phyloP scores from a whole-genome alignment of 2,888 invertebrate species.

The Tridacna gigas region DNA sequence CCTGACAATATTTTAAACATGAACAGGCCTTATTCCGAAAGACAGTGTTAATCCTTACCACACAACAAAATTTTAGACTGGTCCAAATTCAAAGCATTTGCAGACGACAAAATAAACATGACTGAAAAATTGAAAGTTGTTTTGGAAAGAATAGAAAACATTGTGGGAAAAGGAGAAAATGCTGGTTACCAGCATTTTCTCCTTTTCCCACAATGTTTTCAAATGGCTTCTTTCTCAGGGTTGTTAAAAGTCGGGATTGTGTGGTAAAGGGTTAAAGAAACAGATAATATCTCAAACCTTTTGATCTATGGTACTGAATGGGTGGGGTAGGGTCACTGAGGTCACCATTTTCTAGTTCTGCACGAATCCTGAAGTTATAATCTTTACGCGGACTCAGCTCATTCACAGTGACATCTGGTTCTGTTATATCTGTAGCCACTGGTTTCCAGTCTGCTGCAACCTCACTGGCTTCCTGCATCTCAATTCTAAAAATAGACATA shows the following conservation, averaged over 20 bases:
- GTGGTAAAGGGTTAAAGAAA: background rate
- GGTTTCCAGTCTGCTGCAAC: conserved; percentile 72
- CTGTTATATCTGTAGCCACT: conserved; percentile 71
- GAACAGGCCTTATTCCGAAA: no score
- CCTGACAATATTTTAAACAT: no score
- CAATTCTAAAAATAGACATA: conserved; percentile 55
- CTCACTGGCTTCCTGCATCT: conserved; percentile 70
- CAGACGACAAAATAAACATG: no score
- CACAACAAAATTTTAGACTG: background rate
- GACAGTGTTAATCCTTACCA: no score
- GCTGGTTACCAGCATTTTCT: background rate
- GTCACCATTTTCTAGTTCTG: conserved; percentile 93
- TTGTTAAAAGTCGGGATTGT: background rate
- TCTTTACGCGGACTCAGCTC: conserved; percentile 94
- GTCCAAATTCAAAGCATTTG: background rate
- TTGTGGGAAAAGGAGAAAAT: background rate
- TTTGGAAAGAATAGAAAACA: background rate
- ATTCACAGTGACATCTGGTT: conserved; percentile 73
- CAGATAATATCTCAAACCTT: conserved; percentile 52
- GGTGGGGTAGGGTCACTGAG: conserved; percentile 98
- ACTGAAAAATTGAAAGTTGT: background rate
- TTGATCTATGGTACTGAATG: conserved; percentile 74
- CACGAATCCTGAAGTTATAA: conserved; percentile 97
- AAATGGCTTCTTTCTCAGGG: background rate
- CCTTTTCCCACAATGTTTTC: background rate